phyloP scores from a whole-genome alignment of 1,140 invertebrate genomes.

The Holotrichia oblita region DNA sequence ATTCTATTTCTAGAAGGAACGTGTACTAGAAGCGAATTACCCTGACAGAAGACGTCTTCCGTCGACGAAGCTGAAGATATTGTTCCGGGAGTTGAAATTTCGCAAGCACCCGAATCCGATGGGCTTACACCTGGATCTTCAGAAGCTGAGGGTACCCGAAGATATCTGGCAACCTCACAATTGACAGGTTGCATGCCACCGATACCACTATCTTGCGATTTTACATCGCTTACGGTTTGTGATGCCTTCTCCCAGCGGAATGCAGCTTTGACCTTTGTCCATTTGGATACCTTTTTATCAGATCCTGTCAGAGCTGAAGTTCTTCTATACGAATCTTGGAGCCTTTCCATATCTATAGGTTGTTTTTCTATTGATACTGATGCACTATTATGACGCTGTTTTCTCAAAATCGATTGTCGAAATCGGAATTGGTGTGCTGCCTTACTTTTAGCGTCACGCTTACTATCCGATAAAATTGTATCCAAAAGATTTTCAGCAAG shows the following conservation, averaged over 20 bases:
- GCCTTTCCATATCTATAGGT: constrained; percentile 49
- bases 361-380: constrained; percentile 50
- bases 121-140: constrained; percentile 62
- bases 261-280: constrained; percentile 84
- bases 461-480: constrained; percentile 61
- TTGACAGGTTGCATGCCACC: constrained; percentile 59
- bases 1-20: constrained; percentile 30
- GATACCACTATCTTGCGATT: constrained; percentile 61
- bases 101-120: constrained; percentile 63
- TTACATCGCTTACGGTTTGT: constrained; percentile 56
- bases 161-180: constrained; percentile 46
- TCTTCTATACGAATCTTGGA: constrained; percentile 54
- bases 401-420: constrained; percentile 47
- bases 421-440: constrained; percentile 42
- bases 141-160: constrained; percentile 54
- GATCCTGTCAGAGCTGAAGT: constrained; percentile 60
- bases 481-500: constrained; percentile 69
- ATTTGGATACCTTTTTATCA: constrained; percentile 75
- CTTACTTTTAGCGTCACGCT: constrained; percentile 54
- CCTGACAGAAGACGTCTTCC: constrained; percentile 61
- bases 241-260: constrained; percentile 78
- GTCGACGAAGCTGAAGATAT: constrained; percentile 65
- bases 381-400: constrained; percentile 48
- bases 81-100: constrained; percentile 60
- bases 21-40: constrained; percentile 47